Evolutionary conservation across 2,888 invertebrate species (phyloP).

Genomic region (Trichopoda pennipes): DNA sequence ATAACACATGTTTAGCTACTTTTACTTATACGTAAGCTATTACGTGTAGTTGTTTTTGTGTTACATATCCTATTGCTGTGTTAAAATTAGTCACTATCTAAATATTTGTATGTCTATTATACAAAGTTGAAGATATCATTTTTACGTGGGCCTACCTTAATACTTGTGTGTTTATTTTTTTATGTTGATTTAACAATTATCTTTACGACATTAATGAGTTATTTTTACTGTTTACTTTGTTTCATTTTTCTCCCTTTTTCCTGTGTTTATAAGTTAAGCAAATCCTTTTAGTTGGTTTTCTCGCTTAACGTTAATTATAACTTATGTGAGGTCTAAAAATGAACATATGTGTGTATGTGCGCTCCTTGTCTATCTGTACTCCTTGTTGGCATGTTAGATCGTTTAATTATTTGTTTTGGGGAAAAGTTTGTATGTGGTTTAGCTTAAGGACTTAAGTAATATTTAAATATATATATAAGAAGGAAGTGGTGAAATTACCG

Average conservation of each 20-base stretch:
- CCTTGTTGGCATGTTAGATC: neutral
- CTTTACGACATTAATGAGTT: slow-evolving; percentile 62
- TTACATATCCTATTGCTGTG: neutral
- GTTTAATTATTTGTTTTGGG: neutral
- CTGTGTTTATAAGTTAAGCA: slow-evolving; percentile 33
- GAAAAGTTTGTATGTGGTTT: slow-evolving; percentile 21
- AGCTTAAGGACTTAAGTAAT: slow-evolving; percentile 19
- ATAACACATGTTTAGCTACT: too few relatives aligned
- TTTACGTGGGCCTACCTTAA: neutral
- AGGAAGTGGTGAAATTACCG: slow-evolving; percentile 52
- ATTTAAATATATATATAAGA: slow-evolving; percentile 6
- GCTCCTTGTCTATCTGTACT: too few relatives aligned
- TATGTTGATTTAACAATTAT: slow-evolving; percentile 58
- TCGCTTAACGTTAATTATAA: slow-evolving; percentile 55
- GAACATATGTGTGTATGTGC: neutral
- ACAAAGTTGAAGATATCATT: neutral
- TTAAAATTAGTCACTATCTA: neutral
- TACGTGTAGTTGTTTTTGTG: neutral
- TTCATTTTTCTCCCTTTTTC: neutral
- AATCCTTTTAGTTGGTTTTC: slow-evolving; percentile 31
- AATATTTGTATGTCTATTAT: neutral
- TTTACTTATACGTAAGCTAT: neutral
- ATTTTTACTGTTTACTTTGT: slow-evolving; percentile 3
- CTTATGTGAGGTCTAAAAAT: slow-evolving; percentile 31
- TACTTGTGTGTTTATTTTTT: neutral